Base-by-base conservation (phyloP, 2,888 invertebrate genomes). In the Macrophya alboannulata region DNA sequence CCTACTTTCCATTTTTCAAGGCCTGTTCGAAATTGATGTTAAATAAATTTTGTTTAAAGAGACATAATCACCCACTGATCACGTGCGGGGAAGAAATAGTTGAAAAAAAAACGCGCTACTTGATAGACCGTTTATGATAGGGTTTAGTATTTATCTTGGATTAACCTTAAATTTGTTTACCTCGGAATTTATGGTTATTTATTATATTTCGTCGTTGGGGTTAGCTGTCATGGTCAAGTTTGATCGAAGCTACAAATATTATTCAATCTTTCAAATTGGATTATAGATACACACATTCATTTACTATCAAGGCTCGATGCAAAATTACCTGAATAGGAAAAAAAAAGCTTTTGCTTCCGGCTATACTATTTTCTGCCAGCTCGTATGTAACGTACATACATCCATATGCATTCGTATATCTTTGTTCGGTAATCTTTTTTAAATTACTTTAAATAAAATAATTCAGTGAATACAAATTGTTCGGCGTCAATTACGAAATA, bases 401-500 rank as follows among this genome's bases (percentile, higher is more conserved):
- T 37, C 0, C 4, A 17, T 62, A 62, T n/a, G n/a, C n/a, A n/a
- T n/a, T n/a, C n/a, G n/a, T n/a, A n/a, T 25, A 17, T 68, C 31
- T 31, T 68, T 43, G 45, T 45, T 45, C 15, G 15, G 17, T 51
- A 77, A 51, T 77, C 51, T 77, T 6, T 77, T 55, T 25, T 51
- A 77, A 55, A 55, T 68, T 25, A 48, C 25, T 48, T 48, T 3
- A 37, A 77, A 51, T 25, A 48, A 72, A 72, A 74, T 74, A 74
- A 74, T 45, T 74, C 17, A 51, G 1, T 9, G 37, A n/a, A 77
- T 77, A 77, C 31, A 77, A 77, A 37, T 55, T 37, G 31, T 77
- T 77, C 51, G 77, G 31, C 25, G 0, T 77, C 77, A 77, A 77
- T 77, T 55, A 77, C 77, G 77, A 51, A 77, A 55, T 77, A 77